Evolutionary conservation across 2,888 invertebrate genomes (phyloP).

Genomic region (Epistrophe grossulariae): DNA sequence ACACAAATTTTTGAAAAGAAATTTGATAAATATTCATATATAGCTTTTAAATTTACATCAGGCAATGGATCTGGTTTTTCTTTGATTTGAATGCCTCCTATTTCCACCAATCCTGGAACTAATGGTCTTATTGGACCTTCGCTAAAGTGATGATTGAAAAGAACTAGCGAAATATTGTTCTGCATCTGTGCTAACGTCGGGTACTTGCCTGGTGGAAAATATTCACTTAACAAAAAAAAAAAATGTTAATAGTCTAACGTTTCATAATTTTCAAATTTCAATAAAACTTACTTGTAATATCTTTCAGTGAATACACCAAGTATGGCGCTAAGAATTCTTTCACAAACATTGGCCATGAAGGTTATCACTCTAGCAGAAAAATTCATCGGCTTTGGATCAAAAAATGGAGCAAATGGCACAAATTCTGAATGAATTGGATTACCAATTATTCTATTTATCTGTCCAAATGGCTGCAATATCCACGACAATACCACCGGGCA

Average conservation of each 20-base stretch:
- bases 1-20: not conserved
- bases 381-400: not conserved
- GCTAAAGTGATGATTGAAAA: constrained; percentile 76
- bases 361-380: not conserved
- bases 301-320: not conserved
- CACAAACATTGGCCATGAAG: not conserved
- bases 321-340: not conserved
- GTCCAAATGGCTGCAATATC: constrained; percentile 67
- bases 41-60: constrained; percentile 46
- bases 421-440: constrained; percentile 74
- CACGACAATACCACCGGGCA: constrained; percentile 77
- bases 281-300: not conserved
- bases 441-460: constrained; percentile 73
- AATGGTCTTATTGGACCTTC: constrained; percentile 74
- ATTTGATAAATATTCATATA: not conserved
- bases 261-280: not conserved
- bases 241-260: not conserved
- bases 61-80: constrained; percentile 75
- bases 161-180: constrained; percentile 75
- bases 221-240: constrained; percentile 10
- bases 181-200: constrained; percentile 68
- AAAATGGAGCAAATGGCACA: constrained; percentile 52
- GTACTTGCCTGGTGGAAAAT: constrained; percentile 74
- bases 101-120: constrained; percentile 76
- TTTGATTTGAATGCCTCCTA: constrained; percentile 78